These are phyloP conservation scores for Melanostoma scalare DNA, from an alignment of 2,888 invertebrate species.

Conservation along the genomic window DNA sequence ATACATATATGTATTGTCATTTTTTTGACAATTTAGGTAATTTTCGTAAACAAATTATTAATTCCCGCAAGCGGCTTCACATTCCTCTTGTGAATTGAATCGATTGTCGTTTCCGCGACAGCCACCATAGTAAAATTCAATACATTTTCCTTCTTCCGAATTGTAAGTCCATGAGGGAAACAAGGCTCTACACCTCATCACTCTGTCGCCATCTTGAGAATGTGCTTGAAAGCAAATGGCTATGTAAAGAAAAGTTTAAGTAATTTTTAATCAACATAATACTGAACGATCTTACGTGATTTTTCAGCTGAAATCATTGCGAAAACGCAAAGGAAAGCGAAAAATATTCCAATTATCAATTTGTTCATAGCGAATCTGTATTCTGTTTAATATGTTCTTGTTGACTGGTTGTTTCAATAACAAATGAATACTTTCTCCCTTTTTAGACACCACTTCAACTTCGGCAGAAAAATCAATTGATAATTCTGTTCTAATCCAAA, in stretches of 20 bases:
- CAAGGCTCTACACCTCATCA: neutral
- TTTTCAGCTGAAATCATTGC: slow-evolving; percentile 13
- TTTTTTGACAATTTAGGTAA: no score
- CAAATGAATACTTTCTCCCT: no score
- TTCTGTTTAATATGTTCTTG: no score
- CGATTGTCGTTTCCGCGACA: slow-evolving; percentile 15
- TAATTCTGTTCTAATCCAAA: no score
- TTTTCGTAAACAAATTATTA: neutral
- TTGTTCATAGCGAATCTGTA: neutral
- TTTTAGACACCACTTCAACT: no score
- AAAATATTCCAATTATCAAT: slow-evolving; percentile 12
- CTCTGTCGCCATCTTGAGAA: neutral
- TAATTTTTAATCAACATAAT: neutral
- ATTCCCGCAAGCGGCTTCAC: slow-evolving; percentile 6
- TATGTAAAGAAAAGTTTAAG: neutral
- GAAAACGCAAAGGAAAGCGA: neutral
- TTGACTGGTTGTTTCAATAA: no score
- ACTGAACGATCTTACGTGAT: neutral
- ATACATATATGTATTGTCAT: no score
- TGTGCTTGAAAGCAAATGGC: slow-evolving; percentile 21
- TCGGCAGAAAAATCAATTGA: no score
- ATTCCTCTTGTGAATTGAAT: neutral
- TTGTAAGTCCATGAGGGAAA: slow-evolving; percentile 3
- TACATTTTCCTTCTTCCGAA: neutral
- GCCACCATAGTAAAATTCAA: slow-evolving; percentile 17